A percentile compares a stretch with the other conserved stretches of the same genome.
These are phyloP conservation scores for Rhinoraja longicauda DNA, from an alignment of 2,797 vertebrate species.

Conservation along the genomic window DNA sequence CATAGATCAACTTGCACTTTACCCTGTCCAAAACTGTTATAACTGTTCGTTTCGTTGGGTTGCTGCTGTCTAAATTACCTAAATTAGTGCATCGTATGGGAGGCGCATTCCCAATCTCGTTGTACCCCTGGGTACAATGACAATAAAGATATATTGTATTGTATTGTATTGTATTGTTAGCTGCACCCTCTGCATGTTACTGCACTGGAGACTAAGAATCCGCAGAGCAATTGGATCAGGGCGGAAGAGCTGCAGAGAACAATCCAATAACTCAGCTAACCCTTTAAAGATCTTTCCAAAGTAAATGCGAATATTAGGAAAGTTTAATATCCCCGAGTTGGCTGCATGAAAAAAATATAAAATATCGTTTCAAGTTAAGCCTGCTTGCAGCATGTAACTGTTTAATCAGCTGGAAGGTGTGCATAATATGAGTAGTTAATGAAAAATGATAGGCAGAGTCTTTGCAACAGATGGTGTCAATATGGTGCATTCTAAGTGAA, in stretches of 20 bases:
- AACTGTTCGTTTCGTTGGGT: too few species aligned
- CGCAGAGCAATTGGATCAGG: too few species aligned
- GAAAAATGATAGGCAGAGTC: constrained; percentile 7
- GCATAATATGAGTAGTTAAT: background rate
- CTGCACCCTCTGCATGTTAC: too few species aligned
- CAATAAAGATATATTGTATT: too few species aligned
- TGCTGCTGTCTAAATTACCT: too few species aligned
- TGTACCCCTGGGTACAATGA: too few species aligned
- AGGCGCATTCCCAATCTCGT: too few species aligned
- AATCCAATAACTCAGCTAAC: background rate
- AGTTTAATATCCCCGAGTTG: background rate
- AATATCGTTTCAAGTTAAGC: background rate
- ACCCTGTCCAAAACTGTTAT: too few species aligned
- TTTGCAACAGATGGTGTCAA: background rate
- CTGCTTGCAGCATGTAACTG: background rate
- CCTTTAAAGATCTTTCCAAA: background rate
- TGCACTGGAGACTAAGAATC: too few species aligned
- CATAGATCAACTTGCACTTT: too few species aligned
- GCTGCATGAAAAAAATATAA: background rate
- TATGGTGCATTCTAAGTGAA: background rate
- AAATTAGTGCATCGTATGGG: too few species aligned
- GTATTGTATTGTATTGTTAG: too few species aligned
- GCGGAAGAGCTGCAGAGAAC: background rate
- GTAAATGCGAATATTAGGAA: background rate
- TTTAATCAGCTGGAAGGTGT: background rate